Base-by-base conservation (phyloP, 2,888 invertebrate genomes). In the Mesorhabditis sp. region DNA sequence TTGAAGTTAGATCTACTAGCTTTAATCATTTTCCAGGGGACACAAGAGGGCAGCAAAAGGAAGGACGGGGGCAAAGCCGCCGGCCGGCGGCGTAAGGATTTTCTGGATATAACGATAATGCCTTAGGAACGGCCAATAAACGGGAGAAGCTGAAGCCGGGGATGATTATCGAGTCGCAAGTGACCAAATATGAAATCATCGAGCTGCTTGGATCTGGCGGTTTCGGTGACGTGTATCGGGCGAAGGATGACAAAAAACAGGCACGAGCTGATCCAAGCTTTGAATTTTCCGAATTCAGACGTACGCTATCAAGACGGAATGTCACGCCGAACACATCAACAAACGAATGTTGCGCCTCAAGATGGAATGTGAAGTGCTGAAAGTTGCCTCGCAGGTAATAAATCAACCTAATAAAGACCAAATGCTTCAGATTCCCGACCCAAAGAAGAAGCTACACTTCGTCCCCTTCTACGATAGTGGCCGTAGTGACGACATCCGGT, bases 181-280 rank as follows among this genome's bases (percentile, higher is more conserved):
- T 68, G 62, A 43, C 42, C 69, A 70, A 71, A 0, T 77, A 75
- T 74, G 73, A 76, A 65, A 72, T 74, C 13, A 62, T 70, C 4
- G 62, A 65, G 61, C 70, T 74, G 7, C 71, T 77, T 15, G 77
- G 77, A 5, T 73, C 74, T 7, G 77, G 77, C 4, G 77, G 77
- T 0, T 77, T 77, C 45, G 77, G 77, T 7, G 77, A 77, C 65
- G 77, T 77, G 28, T 77, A 77, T 67, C 71, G 72, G n/a, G 77
- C 76, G 28, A 62, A 50, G 41, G 67, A 73, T 50, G 62, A 61
- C 7, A 45, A 71, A 5, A 68, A 71, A 45, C 45, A 67, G n/a
- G 74, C 70, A 41, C 66, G 67, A 44, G n/a, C n/a, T 50, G 7
- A 10, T 13, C 58, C n/a, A 50, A 50, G 58, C n/a, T 50, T 50